Conservation (phyloP, 2,797 vertebrate genomes). For the Mormyrops attenuatus region DNA sequence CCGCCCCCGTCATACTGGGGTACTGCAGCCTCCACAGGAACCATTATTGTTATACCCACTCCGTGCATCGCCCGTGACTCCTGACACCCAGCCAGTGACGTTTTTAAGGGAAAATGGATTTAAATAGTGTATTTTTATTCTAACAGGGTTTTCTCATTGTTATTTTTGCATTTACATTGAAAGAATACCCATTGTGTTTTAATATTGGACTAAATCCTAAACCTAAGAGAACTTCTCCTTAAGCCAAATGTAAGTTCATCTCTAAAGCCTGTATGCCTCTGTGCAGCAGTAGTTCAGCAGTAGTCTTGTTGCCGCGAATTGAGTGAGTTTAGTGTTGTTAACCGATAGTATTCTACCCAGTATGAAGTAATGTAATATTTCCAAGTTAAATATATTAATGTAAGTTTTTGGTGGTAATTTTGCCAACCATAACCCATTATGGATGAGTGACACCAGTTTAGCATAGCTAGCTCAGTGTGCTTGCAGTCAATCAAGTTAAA, state of each 20-base stretch:
- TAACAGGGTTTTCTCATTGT: not conserved
- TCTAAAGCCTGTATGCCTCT: not conserved
- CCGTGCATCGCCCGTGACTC: not conserved
- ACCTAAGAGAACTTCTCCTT: not conserved
- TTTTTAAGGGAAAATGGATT: not conserved
- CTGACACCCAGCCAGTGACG: not conserved
- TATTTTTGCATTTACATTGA: conserved; percentile 1
- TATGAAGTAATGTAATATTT: not conserved
- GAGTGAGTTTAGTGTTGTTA: not conserved
- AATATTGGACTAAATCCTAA: not conserved
- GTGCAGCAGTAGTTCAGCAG: not conserved
- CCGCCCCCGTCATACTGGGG: not conserved
- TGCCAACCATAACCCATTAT: not conserved
- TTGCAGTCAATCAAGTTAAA: not conserved
- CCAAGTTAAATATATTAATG: not conserved
- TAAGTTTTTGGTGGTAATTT: not conserved
- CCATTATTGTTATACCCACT: not conserved
- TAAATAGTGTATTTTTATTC: not conserved
- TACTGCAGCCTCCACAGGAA: not conserved
- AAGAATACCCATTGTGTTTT: not conserved
- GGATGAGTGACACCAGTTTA: not conserved
- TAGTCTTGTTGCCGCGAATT: not conserved
- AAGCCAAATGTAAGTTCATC: not conserved
- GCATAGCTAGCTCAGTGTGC: not conserved
- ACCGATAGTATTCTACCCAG: not conserved